Conservation (phyloP, 2,888 invertebrate genomes). For the Galeopsomyia nigrocyanea region DNA sequence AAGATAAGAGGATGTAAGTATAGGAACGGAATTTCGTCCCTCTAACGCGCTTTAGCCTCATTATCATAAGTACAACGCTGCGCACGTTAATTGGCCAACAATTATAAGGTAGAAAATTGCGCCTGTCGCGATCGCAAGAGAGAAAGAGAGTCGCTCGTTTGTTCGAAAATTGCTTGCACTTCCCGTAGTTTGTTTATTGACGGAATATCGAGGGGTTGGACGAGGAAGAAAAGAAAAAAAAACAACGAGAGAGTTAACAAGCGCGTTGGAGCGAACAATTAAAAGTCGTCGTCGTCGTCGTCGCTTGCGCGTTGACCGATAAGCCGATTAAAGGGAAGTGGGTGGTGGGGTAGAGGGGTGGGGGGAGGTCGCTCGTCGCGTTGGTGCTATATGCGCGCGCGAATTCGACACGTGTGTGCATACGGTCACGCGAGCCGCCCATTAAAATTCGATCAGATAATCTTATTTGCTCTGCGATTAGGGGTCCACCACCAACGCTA, state of each 20-base stretch:
- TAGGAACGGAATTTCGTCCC: constrained; percentile 34
- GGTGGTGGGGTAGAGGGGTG: too few species aligned
- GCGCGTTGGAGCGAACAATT: constrained; percentile 28
- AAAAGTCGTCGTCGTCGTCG: constrained; percentile 36
- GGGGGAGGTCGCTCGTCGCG: not conserved
- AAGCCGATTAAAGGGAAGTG: constrained; percentile 47
- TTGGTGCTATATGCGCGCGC: constrained; percentile 4
- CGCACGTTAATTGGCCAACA: not conserved
- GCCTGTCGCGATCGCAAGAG: too few species aligned
- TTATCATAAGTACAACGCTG: constrained; percentile 45
- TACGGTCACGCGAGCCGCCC: constrained; percentile 58
- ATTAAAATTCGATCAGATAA: constrained; percentile 68
- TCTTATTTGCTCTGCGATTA: constrained; percentile 64
- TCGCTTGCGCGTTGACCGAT: constrained; percentile 15
- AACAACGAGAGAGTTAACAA: not conserved
- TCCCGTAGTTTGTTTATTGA: not conserved
- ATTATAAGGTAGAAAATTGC: constrained; percentile 14
- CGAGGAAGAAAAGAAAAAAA: too few species aligned
- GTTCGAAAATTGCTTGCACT: not conserved
- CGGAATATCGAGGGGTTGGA: too few species aligned
- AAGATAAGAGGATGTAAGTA: constrained; percentile 48
- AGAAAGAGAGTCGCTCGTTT: too few species aligned
- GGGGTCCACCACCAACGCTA: constrained; percentile 40
- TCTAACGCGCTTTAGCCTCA: constrained; percentile 41
- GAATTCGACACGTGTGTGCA: constrained; percentile 41